Percentiles rank a stretch among this genome's conserved stretches.
phyloP scores from a whole-genome alignment of 2,888 invertebrate genomes.

The Torymus aiolomorphi region DNA sequence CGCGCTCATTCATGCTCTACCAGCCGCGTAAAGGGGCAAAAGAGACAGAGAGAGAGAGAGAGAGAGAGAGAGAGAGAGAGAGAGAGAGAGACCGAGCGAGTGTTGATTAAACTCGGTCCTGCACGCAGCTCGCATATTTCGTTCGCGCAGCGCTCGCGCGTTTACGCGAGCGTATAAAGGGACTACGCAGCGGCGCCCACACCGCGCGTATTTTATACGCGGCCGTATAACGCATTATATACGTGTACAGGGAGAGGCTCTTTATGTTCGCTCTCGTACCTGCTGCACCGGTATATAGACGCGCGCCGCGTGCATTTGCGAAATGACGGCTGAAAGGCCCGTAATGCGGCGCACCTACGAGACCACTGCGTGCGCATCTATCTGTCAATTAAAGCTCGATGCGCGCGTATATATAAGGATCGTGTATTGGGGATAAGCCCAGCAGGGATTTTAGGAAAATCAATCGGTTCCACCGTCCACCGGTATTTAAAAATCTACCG shows the following conservation, averaged over 20 bases:
- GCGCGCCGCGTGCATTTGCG: constrained; percentile 1
- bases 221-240: constrained; percentile 17
- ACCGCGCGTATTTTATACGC: too few species aligned
- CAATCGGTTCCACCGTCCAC: too few species aligned
- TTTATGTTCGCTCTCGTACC: neutral
- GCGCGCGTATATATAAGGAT: too few species aligned
- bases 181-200: neutral
- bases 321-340: constrained; percentile 25
- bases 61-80: neutral
- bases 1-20: too few species aligned
- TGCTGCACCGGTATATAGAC: too few species aligned
- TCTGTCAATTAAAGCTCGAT: too few species aligned
- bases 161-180: constrained; percentile 15
- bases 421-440: too few species aligned
- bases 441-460: too few species aligned
- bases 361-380: neutral
- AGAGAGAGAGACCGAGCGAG: constrained; percentile 1
- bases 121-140: neutral
- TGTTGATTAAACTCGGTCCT: constrained; percentile 55
- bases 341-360: neutral
- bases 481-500: too few species aligned
- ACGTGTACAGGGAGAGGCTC: neutral
- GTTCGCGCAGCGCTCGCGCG: neutral
- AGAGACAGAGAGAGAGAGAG: neutral
- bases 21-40: neutral